Evolutionary conservation across 2,888 invertebrate genomes (phyloP).

Genomic region (Dicyrtoma fusca): DNA sequence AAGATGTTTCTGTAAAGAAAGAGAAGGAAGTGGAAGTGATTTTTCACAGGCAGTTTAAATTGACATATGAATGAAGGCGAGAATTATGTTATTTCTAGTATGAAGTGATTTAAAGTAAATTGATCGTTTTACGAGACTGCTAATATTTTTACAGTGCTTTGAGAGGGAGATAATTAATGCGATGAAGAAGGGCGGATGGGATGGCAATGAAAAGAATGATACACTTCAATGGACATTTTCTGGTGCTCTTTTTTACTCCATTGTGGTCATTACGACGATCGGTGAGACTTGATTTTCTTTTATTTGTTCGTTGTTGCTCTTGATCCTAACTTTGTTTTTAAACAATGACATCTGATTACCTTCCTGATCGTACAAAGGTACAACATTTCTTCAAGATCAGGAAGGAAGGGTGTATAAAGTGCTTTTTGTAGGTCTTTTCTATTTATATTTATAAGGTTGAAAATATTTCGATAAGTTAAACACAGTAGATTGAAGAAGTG

Average conservation of each 20-base stretch:
- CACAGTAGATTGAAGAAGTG: not conserved
- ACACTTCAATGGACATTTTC: conserved; percentile 81
- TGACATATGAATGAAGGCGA: too few relatives aligned
- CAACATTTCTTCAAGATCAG: too few relatives aligned
- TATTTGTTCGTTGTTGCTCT: too few relatives aligned
- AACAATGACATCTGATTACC: too few relatives aligned
- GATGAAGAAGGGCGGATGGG: conserved; percentile 76
- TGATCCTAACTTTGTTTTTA: too few relatives aligned
- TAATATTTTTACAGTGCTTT: conserved; percentile 61
- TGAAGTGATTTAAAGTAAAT: too few relatives aligned
- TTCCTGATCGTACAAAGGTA: too few relatives aligned
- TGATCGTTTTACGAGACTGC: too few relatives aligned
- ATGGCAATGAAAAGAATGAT: conserved; percentile 60
- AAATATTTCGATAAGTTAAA: not conserved
- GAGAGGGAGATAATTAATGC: conserved; percentile 75
- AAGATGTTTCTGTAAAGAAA: too few relatives aligned
- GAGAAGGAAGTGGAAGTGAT: not conserved
- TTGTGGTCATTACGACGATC: conserved; percentile 69
- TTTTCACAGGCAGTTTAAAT: not conserved
- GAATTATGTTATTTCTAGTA: too few relatives aligned
- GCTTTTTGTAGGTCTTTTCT: too few relatives aligned
- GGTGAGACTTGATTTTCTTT: conserved; percentile 43
- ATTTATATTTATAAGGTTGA: not conserved
- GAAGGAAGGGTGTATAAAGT: too few relatives aligned
- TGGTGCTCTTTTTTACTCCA: conserved; percentile 92